Base-by-base conservation (phyloP, 1,140 invertebrate species). In the Hyposmocoma kahamanoa region DNA sequence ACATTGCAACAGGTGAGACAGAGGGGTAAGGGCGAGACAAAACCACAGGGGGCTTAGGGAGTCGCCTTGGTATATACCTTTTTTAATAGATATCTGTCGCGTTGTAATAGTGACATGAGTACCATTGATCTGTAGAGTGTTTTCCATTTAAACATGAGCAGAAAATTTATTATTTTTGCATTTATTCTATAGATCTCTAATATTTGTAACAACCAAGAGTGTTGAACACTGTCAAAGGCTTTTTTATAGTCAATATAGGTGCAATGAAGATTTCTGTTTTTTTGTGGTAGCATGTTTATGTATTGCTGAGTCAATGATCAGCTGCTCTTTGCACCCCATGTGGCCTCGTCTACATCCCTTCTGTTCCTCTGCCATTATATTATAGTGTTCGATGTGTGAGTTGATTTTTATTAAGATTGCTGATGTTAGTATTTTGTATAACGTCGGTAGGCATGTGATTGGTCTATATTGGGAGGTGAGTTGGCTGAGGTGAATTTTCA, bases 321-420 rank as follows among this genome's bases (percentile, higher is more conserved):
- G 46, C 22, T 63, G 63, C 36, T 64, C 58, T 43, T 67, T 64
- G 41, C 61, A 64, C 4, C 57, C 64, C 39, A 21, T 50, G 13
- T 38, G 47, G 26, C 9, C 42, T 48, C 47, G 59, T 20, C 50
- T 30, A 39, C 59, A 68, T 9, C 53, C 62, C 50, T 66, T 66
- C 26, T 62, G 53, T 48, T 62, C 52, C 47, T 59, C 17, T 8
- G 11, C 17, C 9, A 15, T 15, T 19, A 47, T 34, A 36, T 42
- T 10, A 62, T 49, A 9, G 18, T 20, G 53, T 38, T 19, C 47
- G 43, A 32, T 50, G 41, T 38, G n/a, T 15, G 22, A 43, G 34
- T 47, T 36, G 30, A 30, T 66, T 56, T 43, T 48, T 43, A 22
- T 45, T 2, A 22, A 2, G 10, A 21, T 42, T 8, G 11, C 20